Evolutionary conservation across 2,888 invertebrate genomes (phyloP).

Genomic region (Archips crataeganus): DNA sequence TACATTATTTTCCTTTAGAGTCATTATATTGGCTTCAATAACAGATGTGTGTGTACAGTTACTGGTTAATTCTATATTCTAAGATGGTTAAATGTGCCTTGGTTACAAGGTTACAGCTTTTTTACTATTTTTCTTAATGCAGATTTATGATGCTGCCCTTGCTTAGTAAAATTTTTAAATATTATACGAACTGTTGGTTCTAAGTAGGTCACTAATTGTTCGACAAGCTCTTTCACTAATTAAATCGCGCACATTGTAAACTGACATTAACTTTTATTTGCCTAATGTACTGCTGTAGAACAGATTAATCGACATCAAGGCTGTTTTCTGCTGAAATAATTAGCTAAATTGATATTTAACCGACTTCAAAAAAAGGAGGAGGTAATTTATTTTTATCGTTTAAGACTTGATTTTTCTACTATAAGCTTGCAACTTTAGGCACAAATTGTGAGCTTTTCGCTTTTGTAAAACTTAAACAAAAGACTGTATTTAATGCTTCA

Average conservation of each 20-base stretch:
- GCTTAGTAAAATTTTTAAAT: no score
- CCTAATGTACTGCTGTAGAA: no score
- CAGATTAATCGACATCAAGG: background rate
- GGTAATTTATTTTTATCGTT: background rate
- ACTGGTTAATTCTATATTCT: no score
- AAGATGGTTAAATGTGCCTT: no score
- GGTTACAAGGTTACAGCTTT: background rate
- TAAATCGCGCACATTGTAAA: background rate
- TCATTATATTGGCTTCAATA: no score
- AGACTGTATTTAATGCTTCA: background rate
- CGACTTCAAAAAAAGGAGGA: no score
- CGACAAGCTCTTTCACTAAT: background rate
- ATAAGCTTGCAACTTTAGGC: background rate
- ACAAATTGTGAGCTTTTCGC: background rate
- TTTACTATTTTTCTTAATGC: background rate
- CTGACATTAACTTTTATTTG: background rate
- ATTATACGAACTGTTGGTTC: background rate
- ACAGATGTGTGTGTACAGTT: no score
- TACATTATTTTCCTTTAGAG: no score
- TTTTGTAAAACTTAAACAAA: background rate
- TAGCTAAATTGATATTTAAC: background rate
- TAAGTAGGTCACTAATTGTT: background rate
- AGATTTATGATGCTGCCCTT: background rate
- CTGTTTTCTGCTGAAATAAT: background rate
- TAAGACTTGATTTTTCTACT: background rate